A percentile compares a stretch with the other conserved stretches of the same genome.
Evolutionary conservation across 2,113 vertebrate species (phyloP).

Genomic region (Chionomys nivalis): DNA sequence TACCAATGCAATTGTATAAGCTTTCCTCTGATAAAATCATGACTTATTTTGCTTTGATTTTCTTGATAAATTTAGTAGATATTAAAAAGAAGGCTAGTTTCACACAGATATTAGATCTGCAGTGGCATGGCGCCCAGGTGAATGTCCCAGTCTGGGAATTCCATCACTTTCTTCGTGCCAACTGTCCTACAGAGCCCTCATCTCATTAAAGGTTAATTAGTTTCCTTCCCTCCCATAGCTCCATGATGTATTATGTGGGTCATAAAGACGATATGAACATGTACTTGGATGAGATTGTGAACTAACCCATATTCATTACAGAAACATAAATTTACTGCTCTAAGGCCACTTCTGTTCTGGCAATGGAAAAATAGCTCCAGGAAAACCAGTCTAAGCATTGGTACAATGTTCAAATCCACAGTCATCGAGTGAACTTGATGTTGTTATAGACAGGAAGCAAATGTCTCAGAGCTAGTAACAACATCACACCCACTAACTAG

Average conservation of each 20-base stretch:
- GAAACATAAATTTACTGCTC: constrained; percentile 66
- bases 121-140: constrained; percentile 56
- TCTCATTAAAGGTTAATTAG: constrained; percentile 81
- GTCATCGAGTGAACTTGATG: neutral
- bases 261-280: constrained; percentile 74
- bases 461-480: constrained; percentile 44
- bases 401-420: neutral
- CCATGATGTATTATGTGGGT: constrained; percentile 70
- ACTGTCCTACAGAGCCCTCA: constrained; percentile 65
- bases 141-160: constrained; percentile 49
- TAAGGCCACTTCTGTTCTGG: constrained; percentile 49
- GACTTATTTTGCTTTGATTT: constrained; percentile 52
- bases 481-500: constrained; percentile 38
- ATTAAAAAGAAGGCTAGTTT: neutral
- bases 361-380: constrained; percentile 53
- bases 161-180: constrained; percentile 52
- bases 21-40: neutral
- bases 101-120: constrained; percentile 7
- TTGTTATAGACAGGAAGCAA: neutral
- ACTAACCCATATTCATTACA: constrained; percentile 66
- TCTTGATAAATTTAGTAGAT: neutral
- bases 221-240: constrained; percentile 69
- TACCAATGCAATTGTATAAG: neutral
- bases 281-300: constrained; percentile 65
- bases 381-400: constrained; percentile 22